These are phyloP conservation scores for Leptarthrus brevirostris DNA, from an alignment of 2,888 invertebrate species.

Conservation along the genomic window DNA sequence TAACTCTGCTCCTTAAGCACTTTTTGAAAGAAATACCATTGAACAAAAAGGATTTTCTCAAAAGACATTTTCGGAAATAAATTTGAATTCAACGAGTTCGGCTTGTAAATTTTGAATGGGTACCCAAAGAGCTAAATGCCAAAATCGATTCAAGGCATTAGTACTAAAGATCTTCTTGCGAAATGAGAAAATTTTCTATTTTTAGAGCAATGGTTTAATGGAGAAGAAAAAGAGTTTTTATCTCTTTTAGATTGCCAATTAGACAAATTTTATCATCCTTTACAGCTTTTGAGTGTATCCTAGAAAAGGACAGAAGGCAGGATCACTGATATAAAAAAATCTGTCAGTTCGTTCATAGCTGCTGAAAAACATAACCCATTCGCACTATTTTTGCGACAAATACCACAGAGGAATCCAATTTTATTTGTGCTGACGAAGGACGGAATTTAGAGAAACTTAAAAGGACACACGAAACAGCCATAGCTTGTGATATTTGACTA, in stretches of 20 bases:
- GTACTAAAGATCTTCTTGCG: too few relatives aligned
- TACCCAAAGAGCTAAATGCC: neutral
- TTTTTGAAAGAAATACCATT: neutral
- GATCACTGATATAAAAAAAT: too few relatives aligned
- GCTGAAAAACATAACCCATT: neutral
- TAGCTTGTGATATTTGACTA: conserved; percentile 48
- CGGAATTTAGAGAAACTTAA: conserved; percentile 8
- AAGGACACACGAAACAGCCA: neutral
- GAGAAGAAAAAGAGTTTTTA: too few relatives aligned
- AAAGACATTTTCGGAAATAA: neutral
- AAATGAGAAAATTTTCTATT: too few relatives aligned
- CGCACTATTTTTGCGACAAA: neutral
- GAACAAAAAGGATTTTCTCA: neutral
- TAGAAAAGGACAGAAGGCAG: too few relatives aligned
- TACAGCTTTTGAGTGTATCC: too few relatives aligned
- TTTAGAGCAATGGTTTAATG: too few relatives aligned
- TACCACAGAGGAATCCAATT: conserved; percentile 35
- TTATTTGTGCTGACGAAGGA: conserved; percentile 47
- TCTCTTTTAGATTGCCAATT: too few relatives aligned
- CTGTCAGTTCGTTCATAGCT: too few relatives aligned
- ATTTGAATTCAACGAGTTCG: neutral
- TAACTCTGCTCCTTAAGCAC: conserved; percentile 13
- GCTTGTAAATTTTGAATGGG: neutral
- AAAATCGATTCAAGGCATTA: neutral
- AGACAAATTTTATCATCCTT: too few relatives aligned